Percentiles rank a stretch among this genome's conserved stretches.
These are phyloP conservation scores for Potorous gilbertii DNA, from an alignment of 2,797 vertebrate genomes.

Conservation along the genomic window DNA sequence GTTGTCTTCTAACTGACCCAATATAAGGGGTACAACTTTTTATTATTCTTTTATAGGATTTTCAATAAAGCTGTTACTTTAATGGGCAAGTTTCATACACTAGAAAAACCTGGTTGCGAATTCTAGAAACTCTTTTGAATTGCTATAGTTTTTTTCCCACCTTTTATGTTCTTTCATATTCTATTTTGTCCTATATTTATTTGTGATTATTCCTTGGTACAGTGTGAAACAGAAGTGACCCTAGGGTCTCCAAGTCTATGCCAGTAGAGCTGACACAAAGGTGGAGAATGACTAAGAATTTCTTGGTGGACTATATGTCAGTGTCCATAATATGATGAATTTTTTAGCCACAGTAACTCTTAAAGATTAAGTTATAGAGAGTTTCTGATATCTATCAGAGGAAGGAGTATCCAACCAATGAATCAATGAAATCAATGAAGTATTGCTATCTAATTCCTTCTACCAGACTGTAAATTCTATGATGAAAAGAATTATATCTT, in stretches of 20 bases:
- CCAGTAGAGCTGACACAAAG: neutral
- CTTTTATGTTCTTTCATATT: neutral
- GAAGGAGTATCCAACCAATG: neutral
- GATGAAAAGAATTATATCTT: conserved; percentile 49
- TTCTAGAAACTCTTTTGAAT: neutral
- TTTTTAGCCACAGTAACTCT: neutral
- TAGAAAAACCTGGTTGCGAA: conserved; percentile 3
- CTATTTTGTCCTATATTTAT: neutral
- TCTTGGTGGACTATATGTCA: neutral
- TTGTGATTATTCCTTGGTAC: neutral
- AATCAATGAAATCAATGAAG: neutral
- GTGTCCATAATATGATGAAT: neutral
- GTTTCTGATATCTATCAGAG: neutral
- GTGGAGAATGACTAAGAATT: neutral
- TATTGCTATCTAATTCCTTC: neutral
- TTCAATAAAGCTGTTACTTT: conserved; percentile 24
- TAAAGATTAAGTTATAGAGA: neutral
- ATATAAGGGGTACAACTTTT: neutral
- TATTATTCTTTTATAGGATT: neutral
- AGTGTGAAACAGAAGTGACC: neutral
- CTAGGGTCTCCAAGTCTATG: neutral
- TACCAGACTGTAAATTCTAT: neutral
- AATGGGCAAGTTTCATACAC: conserved; percentile 20
- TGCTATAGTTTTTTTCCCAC: neutral
- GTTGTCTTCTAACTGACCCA: neutral